Evolutionary conservation across 2,113 vertebrate species (phyloP).

Genomic region (Vulpes lagopus): DNA sequence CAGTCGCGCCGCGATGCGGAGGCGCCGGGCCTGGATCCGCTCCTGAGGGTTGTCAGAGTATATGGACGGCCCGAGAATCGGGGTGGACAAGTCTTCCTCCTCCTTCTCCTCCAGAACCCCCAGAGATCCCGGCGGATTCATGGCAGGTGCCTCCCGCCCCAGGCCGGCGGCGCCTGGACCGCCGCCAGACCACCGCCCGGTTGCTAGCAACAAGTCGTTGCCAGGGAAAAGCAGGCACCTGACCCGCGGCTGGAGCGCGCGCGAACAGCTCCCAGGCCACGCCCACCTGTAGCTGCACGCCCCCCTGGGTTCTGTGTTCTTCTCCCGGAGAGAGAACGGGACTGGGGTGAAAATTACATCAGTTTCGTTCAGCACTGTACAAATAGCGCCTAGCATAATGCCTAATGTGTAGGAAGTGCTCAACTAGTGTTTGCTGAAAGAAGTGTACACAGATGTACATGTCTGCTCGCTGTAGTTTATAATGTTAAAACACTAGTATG

Average conservation of each 20-base stretch:
- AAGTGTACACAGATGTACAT: not conserved
- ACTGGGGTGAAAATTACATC: not conserved
- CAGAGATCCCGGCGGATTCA: not conserved
- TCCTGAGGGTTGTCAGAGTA: conserved; percentile 82
- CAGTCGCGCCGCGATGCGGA: conserved; percentile 84
- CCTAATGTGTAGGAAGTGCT: not conserved
- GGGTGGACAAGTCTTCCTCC: not conserved
- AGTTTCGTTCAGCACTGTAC: not conserved
- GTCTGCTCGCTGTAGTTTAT: not conserved
- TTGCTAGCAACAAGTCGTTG: conserved; percentile 74
- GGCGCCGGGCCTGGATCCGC: conserved; percentile 88
- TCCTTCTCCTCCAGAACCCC: not conserved
- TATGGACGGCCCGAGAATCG: conserved; percentile 44
- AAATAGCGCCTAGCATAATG: not conserved
- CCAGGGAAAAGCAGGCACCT: not conserved
- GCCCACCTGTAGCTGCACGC: fast-evolving
- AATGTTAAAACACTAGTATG: not conserved
- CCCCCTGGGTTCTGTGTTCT: not conserved
- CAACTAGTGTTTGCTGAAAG: not conserved
- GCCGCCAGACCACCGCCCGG: fast-evolving
- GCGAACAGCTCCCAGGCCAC: not conserved
- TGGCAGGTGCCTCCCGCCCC: not conserved
- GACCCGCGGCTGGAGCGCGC: not conserved
- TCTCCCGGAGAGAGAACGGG: not conserved
- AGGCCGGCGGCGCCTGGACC: not conserved